Conservation (phyloP, 2,113 vertebrate genomes). For the Percopsis transmontana region DNA sequence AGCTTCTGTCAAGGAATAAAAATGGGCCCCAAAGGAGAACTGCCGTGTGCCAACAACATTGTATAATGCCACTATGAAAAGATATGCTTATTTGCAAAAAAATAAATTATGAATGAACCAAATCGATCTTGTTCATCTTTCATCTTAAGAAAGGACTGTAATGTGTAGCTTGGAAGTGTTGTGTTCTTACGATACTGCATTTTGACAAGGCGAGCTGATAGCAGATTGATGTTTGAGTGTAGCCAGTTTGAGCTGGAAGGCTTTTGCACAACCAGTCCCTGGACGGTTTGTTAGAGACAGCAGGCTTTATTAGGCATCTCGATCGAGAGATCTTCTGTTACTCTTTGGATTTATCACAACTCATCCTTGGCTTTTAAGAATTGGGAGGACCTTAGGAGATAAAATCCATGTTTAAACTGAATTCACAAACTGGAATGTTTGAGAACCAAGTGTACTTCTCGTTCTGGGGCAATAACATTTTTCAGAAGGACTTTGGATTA, state of each 20-base stretch:
- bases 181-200: neutral
- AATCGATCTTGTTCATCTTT: conserved; percentile 8
- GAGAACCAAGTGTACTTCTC: no score
- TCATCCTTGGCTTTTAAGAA: neutral
- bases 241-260: neutral
- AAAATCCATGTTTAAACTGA: neutral
- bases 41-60: conserved; percentile 63
- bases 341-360: neutral
- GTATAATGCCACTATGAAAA: conserved; percentile 68
- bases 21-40: conserved; percentile 1
- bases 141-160: neutral
- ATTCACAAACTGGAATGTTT: no score
- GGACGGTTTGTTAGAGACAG: neutral
- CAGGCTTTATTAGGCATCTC: neutral
- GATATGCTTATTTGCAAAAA: conserved; percentile 56
- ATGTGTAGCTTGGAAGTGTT: neutral
- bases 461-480: no score
- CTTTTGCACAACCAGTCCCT: neutral
- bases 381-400: neutral
- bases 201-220: neutral
- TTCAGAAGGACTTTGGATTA: no score
- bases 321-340: neutral
- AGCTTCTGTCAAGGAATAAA: neutral
- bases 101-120: conserved; percentile 45
- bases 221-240: neutral